Conservation (phyloP, 2,113 vertebrate genomes). For the Oostethus manadensis region DNA sequence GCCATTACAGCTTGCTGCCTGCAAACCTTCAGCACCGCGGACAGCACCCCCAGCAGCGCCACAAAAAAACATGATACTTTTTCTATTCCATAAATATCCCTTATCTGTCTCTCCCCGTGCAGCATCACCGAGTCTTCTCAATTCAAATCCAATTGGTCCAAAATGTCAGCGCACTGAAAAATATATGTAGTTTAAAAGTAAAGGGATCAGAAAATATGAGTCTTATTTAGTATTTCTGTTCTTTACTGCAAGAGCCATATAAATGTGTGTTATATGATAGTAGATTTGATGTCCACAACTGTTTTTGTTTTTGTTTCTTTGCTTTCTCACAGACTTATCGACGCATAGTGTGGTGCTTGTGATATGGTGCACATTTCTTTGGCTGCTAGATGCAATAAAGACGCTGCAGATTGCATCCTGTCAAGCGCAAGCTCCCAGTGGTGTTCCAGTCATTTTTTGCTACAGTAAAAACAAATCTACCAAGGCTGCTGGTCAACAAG, state of each 20-base stretch:
- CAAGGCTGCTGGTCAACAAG: background rate
- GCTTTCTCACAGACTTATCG: background rate
- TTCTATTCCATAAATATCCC: background rate
- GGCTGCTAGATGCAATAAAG: background rate
- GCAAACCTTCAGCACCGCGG: conserved; percentile 21
- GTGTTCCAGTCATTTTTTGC: background rate
- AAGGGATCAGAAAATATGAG: background rate
- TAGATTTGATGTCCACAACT: too few species aligned
- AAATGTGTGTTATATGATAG: background rate
- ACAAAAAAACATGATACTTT: too few species aligned
- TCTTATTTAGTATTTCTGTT: conserved; percentile 2
- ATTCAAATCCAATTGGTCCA: background rate
- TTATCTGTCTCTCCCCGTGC: background rate
- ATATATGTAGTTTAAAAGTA: background rate
- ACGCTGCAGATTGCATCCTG: too few species aligned
- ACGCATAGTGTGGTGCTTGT: background rate
- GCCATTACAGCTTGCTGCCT: too few species aligned
- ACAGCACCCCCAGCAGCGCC: conserved; percentile 17
- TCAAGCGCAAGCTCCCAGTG: background rate
- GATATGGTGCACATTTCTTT: background rate
- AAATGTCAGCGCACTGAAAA: background rate
- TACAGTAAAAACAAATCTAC: background rate
- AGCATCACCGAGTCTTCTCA: background rate
- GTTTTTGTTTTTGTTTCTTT: too few species aligned
- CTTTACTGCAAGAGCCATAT: background rate